phyloP scores from a whole-genome alignment of 2,797 vertebrate genomes.

The Enteromius viviparus region DNA sequence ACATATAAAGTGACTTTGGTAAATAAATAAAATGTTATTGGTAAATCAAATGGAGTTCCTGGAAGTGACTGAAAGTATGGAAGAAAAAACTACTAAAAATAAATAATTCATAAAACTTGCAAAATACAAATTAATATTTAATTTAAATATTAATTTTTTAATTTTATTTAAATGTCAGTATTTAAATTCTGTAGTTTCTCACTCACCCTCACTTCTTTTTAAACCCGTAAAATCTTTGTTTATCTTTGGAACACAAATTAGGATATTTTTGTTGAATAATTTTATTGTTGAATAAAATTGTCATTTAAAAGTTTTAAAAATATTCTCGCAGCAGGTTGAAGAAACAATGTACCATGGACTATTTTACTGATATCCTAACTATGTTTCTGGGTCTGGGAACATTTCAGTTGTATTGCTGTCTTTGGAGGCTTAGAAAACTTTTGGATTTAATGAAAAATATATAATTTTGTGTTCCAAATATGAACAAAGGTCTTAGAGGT shows the following conservation, averaged over 20 bases:
- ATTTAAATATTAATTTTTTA: not conserved
- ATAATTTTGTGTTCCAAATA: not conserved
- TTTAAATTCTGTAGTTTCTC: not conserved
- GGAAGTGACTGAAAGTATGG: not conserved
- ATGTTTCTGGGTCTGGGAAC: no score
- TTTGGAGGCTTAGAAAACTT: not conserved
- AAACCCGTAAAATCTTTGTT: not conserved
- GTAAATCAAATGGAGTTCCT: not conserved
- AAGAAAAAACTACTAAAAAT: not conserved
- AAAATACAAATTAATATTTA: not conserved
- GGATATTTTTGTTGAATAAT: not conserved
- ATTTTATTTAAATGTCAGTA: not conserved
- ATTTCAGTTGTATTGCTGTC: not conserved
- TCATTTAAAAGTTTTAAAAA: no score
- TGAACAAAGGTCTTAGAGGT: not conserved
- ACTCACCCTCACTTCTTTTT: not conserved
- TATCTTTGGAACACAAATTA: not conserved
- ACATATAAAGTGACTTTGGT: not conserved
- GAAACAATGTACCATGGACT: no score
- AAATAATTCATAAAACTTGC: not conserved
- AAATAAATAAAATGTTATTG: no score
- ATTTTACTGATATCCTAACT: no score
- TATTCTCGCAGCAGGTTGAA: no score
- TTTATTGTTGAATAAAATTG: no score
- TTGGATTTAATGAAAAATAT: not conserved